Percentiles rank a stretch among this genome's conserved stretches.
Evolutionary conservation across 1,140 invertebrate genomes (phyloP).

Genomic region (Drosophila sp.): DNA sequence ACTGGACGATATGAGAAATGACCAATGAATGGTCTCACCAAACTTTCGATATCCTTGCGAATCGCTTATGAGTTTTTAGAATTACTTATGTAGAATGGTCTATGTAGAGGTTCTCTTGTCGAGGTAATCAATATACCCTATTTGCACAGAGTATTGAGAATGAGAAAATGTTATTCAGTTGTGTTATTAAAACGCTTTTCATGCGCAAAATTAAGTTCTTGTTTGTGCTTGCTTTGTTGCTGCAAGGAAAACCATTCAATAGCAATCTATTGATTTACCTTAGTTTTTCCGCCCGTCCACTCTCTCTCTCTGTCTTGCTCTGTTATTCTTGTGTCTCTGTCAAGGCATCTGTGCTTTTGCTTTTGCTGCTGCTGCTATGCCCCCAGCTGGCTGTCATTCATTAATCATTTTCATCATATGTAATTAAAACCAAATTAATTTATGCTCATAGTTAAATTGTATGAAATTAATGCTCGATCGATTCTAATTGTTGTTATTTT

Average conservation of each 20-base stretch:
- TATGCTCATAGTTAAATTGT: conserved; percentile 23
- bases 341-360: conserved; percentile 49
- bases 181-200: conserved; percentile 61
- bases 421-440: conserved; percentile 50
- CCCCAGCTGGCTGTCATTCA: conserved; percentile 46
- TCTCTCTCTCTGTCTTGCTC: neutral
- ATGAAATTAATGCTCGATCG: conserved; percentile 18
- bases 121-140: neutral
- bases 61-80: no score
- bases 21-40: neutral
- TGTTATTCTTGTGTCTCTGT: conserved; percentile 12
- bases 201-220: conserved; percentile 58
- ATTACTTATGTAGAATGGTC: no score
- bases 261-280: conserved; percentile 8
- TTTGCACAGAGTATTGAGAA: conserved; percentile 35
- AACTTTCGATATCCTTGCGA: neutral
- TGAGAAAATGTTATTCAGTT: conserved; percentile 48
- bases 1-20: neutral
- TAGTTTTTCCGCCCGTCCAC: neutral
- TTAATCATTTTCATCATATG: conserved; percentile 67
- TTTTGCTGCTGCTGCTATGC: neutral
- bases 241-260: conserved; percentile 1
- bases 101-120: no score
- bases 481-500: conserved; percentile 17
- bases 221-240: conserved; percentile 22